Base-by-base conservation (phyloP, 2,797 vertebrate genomes). In the Amblyopsis hoosieri region DNA sequence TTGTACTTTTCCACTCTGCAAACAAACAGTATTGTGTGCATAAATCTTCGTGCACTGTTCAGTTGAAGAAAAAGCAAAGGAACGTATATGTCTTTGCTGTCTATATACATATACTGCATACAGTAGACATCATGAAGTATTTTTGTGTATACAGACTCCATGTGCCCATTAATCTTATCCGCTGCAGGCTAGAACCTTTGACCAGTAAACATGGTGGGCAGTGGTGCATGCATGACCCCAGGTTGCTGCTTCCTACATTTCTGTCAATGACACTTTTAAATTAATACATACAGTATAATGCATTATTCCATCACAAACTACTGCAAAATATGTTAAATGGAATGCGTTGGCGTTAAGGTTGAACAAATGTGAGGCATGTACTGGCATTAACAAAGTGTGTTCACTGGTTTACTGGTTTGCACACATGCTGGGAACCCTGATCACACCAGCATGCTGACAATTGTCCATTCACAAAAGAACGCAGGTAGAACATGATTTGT, bases 11-110 rank as follows among this genome's bases (percentile, higher is more conserved):
- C 75, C 67, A 66, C 74, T 76, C 67, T 71, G 75, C 79, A 86
- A 87, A 89, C 87, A 90, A 86, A 82, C 76, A 67, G 71, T 71
- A 82, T 77, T 83, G 76, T 85, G 81, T 79, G 81, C 79, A 86
- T 92, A 86, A 85, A 88, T 87, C 84, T 88, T 85, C 68, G 74
- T 17, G 65, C 46, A 29, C 57, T 62, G 79, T 72, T 78, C 79
- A 85, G 83, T 69, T 73, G 72, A 17, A 82, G 72, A 56, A 56
- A 76, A 65, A 69, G 71, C 76, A 0, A 65, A 73, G 81, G 76
- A 86, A 75, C 67, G 59, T 56, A 65, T 75, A 78, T 86, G 87
- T 83, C 79, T 85, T 87, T 85, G 76, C 63, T 46, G 64, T 75
- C 49, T 71, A 52, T 59, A 49, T 72, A 42, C 54, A 52, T 70